Conservation (phyloP, 2,888 invertebrate genomes). For the Pilophorus perplexus region DNA sequence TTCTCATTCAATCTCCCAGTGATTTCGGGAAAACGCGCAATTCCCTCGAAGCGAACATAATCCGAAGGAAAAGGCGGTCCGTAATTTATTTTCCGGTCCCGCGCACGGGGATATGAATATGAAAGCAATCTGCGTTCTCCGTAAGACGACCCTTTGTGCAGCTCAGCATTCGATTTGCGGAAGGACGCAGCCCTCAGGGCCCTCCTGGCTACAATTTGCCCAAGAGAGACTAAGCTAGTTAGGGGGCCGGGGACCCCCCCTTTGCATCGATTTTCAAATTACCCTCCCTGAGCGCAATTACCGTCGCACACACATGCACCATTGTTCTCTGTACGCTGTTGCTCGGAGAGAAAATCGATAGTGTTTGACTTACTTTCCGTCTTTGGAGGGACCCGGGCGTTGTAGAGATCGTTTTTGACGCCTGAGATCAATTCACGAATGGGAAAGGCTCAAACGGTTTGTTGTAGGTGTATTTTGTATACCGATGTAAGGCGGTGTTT, state of each 20-base stretch:
- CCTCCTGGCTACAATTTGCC: slow-evolving; percentile 42
- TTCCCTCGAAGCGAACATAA: background rate
- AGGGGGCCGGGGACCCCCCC: slow-evolving; percentile 33
- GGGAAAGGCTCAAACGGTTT: too few relatives aligned
- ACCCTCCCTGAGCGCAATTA: slow-evolving; percentile 42
- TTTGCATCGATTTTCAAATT: slow-evolving; percentile 46
- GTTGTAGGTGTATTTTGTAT: too few relatives aligned
- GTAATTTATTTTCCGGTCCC: slow-evolving; percentile 36
- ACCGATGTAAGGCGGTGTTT: too few relatives aligned
- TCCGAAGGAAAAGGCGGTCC: background rate
- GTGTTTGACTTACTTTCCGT: slow-evolving; percentile 35
- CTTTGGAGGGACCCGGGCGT: too few relatives aligned
- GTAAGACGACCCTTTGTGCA: slow-evolving; percentile 40
- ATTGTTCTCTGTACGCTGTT: slow-evolving; percentile 42
- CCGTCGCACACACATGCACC: slow-evolving; percentile 44
- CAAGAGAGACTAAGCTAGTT: slow-evolving; percentile 42
- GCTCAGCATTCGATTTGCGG: slow-evolving; percentile 41
- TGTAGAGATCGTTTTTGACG: too few relatives aligned
- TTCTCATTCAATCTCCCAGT: background rate
- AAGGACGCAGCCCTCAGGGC: slow-evolving; percentile 36
- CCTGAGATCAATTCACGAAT: too few relatives aligned
- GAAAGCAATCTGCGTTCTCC: slow-evolving; percentile 39
- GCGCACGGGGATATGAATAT: slow-evolving; percentile 33
- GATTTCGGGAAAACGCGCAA: background rate
- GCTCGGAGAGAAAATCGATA: slow-evolving; percentile 37